A percentile compares a stretch with the other conserved stretches of the same genome.
Evolutionary conservation across 2,113 vertebrate species (phyloP).

Genomic region (Eublepharis macularius): DNA sequence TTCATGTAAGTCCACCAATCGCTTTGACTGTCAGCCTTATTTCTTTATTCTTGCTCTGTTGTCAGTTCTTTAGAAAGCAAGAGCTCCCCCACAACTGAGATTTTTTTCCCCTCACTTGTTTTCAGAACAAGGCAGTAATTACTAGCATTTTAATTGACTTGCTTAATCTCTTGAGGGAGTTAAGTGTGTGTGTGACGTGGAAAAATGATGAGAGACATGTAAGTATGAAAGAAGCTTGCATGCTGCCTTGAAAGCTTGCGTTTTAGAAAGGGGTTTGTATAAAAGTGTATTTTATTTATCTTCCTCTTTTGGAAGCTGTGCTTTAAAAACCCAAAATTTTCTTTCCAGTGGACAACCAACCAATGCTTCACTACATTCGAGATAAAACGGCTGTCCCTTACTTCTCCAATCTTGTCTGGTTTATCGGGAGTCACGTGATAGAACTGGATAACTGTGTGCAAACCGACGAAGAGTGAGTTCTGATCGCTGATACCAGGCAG

Average conservation of each 20-base stretch:
- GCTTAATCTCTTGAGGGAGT: conserved; percentile 11
- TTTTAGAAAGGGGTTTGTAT: neutral
- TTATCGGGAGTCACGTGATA: conserved; percentile 97
- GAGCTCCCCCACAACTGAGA: neutral
- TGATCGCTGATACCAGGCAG: neutral
- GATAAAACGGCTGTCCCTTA: conserved; percentile 98
- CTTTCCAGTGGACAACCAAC: conserved; percentile 95
- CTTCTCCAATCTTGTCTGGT: conserved; percentile 99
- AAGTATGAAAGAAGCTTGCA: conserved; percentile 3
- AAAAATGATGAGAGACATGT: neutral
- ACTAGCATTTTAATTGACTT: conserved; percentile 12
- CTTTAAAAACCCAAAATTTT: conserved; percentile 10
- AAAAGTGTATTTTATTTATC: conserved; percentile 24
- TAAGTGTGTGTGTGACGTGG: conserved; percentile 43
- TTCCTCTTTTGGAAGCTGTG: conserved; percentile 36
- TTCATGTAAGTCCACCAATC: conserved; percentile 96
- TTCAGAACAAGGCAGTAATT: conserved; percentile 30
- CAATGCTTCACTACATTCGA: conserved; percentile 98
- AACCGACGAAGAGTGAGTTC: conserved; percentile 95
- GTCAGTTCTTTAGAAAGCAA: conserved; percentile 36
- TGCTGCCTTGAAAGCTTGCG: neutral
- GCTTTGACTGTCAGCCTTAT: conserved; percentile 69
- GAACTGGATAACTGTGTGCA: conserved; percentile 98
- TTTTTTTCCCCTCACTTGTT: neutral
- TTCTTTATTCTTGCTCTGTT: conserved; percentile 51